Base-by-base conservation (phyloP, 2,888 invertebrate genomes). In the Polyommatus icarus region DNA sequence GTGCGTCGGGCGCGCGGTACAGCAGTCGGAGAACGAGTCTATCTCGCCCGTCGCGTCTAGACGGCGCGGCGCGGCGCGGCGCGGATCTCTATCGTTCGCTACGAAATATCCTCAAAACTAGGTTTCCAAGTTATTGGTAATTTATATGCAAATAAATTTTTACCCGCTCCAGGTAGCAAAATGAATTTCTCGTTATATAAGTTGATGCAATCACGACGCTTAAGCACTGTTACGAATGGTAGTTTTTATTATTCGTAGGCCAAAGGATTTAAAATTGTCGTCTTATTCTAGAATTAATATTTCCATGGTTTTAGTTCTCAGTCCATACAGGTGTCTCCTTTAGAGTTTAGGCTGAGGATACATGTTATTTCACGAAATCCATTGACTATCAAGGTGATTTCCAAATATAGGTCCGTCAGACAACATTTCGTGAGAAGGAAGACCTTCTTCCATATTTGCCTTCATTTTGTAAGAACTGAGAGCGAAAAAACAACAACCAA, bases 41-140 rank as follows among this genome's bases (percentile, higher is more conserved):
- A 87, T 89, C 84, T 83, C 84, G 84, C 83, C 83, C 83, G 90
- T 93, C 87, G 91, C 83, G 93, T 94, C 93, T 94, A 94, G 93
- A 94, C 93, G 89, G 87, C 85, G 87, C 87, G 87, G 85, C 86
- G 89, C 93, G 89, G 87, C 85, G 87, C 87, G 87, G 85, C 86
- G 89, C 86, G 89, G 89, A 87, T 91, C 88, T 84, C 90, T 91
- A 91, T 91, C 92, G 90, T 88, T 85, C 86, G 86, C 87, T 84
- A 89, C 89, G 89, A 92, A 93, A 93, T 93, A 92, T 91, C 91
- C 90, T 90, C 87, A 87, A 77, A 77, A 71, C 71, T 77, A 32
- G 29, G 54, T 77, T 50, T 54, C 71, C 71, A 50, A 76, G 61
- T 61, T 76, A 75, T 75, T 67, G 67, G 67, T 67, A 67, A 67